Percentiles rank a stretch among this genome's conserved stretches.
These are phyloP conservation scores for Chloroclystis v-ata DNA, from an alignment of 2,888 invertebrate species.

Conservation along the genomic window DNA sequence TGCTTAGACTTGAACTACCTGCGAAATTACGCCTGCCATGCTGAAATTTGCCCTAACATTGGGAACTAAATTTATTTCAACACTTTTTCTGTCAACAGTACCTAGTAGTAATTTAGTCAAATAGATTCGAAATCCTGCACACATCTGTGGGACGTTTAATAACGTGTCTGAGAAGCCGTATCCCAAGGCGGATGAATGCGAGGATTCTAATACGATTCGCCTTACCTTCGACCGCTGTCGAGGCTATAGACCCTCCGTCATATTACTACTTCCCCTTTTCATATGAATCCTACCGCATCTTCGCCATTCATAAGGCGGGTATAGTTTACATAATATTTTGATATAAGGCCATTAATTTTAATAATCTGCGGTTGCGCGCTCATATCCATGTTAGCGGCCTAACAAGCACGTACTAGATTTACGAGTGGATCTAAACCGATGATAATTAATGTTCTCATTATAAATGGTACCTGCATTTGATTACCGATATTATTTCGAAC, in stretches of 20 bases:
- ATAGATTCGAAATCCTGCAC: conserved; percentile 50
- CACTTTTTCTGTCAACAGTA: conserved; percentile 17
- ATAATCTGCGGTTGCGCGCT: conserved; percentile 45
- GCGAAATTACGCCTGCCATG: too few species aligned
- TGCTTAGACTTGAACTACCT: too few species aligned
- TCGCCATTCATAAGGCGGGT: conserved; percentile 58
- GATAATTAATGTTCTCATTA: conserved; percentile 21
- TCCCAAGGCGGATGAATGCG: conserved; percentile 58
- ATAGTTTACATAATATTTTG: conserved; percentile 68
- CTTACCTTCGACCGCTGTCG: conserved; percentile 62
- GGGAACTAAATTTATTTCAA: conserved; percentile 11
- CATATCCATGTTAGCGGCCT: conserved; percentile 36
- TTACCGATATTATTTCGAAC: conserved; percentile 1
- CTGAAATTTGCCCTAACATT: too few species aligned
- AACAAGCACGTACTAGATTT: conserved; percentile 30
- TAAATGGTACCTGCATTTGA: conserved; percentile 7
- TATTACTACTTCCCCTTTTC: conserved; percentile 31
- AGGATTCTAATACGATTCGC: conserved; percentile 53
- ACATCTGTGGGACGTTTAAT: conserved; percentile 59
- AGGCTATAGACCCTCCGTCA: conserved; percentile 57
- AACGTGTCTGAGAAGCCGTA: conserved; percentile 66
- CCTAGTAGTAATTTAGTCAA: conserved; percentile 47
- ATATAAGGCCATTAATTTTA: conserved; percentile 60
- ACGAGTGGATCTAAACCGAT: conserved; percentile 25
- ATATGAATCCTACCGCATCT: conserved; percentile 44